Evolutionary conservation across 2,797 vertebrate species (phyloP), one percentile per base, ranked within the genome.

Genomic region (Gambusia yucatana): DNA sequence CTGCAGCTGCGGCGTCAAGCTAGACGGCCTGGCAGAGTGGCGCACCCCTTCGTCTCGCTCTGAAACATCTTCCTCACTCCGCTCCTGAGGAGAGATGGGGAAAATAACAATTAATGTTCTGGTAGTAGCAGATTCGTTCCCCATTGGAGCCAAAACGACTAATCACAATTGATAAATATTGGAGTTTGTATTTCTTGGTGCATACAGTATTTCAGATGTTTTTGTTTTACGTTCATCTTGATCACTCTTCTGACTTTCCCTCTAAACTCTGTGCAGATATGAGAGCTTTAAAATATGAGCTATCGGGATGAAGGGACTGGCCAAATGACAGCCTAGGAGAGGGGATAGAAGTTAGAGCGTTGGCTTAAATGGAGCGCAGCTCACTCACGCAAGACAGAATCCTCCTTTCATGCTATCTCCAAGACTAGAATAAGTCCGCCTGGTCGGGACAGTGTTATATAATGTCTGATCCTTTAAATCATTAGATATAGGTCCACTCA

Each of bases 1-100:
- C 88, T 96, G 95, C 79, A 96, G 87, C 90, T 96, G 94, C 55
- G 91, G 87, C 0, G 91, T 92, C 82, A 94, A 89, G 36, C 92
- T 93, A 6, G 78, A 71, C 6, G 89, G 90, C 76, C 89, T 73
- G 22, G 71, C 50, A n/a, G 88, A 73, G 77, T 52, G 75, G 47
- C 0, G 50, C 3, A 77, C 44, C 74, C 86, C 91, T 3, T n/a
- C 80, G n/a, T 73, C 88, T 72, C 46, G 87, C 59, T 88, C 90
- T 6, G 92, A 90, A 41, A 87, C 63, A 22, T 91, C 90, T 74
- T 87, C 78, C 77, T 89, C 90, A 33, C 75, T 77, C 50, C 75
- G 72, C 36, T 91, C 86, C 89, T 91, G 85, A 52, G 61, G 52
- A 57, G 75, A 80, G 6, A 11, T 46, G 65, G 75, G 59, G 30